These are phyloP conservation scores for Aphelocoma californica DNA, from an alignment of 2,797 vertebrate species.

Conservation along the genomic window DNA sequence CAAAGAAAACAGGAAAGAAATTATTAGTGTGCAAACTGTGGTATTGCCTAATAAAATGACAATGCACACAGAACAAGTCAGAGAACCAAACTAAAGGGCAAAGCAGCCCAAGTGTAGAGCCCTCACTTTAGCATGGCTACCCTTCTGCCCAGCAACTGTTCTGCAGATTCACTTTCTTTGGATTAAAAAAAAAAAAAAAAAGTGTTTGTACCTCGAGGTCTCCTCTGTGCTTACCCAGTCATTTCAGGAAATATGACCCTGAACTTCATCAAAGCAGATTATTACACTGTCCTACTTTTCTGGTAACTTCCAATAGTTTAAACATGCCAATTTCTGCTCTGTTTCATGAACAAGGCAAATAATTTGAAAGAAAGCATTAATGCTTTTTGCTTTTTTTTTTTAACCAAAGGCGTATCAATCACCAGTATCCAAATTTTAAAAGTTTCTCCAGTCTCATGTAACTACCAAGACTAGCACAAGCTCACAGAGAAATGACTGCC, in stretches of 20 bases:
- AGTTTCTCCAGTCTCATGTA: neutral
- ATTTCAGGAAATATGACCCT: neutral
- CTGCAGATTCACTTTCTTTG: neutral
- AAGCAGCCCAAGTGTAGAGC: neutral
- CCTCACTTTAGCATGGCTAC: neutral
- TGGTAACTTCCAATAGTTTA: neutral
- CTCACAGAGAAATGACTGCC: neutral
- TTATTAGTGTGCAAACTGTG: neutral
- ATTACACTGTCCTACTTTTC: neutral
- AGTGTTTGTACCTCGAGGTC: neutral
- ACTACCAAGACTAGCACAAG: neutral
- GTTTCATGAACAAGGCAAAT: neutral
- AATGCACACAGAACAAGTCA: neutral
- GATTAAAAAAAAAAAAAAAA: neutral
- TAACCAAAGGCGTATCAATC: neutral
- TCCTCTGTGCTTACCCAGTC: neutral
- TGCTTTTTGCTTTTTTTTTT: fast-evolving
- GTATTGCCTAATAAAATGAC: neutral
- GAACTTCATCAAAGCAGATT: neutral
- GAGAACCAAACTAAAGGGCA: neutral
- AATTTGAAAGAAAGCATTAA: neutral
- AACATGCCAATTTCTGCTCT: neutral
- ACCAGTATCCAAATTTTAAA: neutral
- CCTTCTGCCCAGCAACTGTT: neutral
- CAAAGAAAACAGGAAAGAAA: neutral